Base-by-base conservation (phyloP, 92 coral and sea anemone species). In the Phenganax marumi region DNA sequence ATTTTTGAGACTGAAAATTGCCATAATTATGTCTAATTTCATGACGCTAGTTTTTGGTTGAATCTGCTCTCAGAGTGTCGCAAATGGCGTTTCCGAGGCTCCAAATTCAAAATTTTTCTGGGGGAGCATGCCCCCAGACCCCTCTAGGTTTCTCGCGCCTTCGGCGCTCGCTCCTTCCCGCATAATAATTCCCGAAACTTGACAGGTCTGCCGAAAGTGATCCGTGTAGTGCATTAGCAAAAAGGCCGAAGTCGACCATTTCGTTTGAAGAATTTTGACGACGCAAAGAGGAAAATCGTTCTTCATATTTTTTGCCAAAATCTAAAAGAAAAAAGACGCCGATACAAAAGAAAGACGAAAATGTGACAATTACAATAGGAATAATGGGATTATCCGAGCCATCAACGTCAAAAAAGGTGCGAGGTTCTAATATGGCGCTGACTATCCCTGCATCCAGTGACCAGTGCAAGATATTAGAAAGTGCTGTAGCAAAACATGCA, bases 351-450 rank as follows among this genome's bases (percentile, higher is more conserved):
- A n/a, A 12, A 57, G 19, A 57, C 50, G 50, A 70, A 70, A 70
- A 70, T 16, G 75, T 70, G 8, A 70, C 75, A 18, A 70, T 70
- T 17, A 70, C 8, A 13, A 53, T 70, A 8, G 75, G 53, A 24
- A 70, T 70, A 26, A 70, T 70, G 75, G 52, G 75, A 12, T 24
- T 46, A 53, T 70, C 11, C 51, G 52, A 70, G 5, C 16, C 12
- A 70, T 8, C 75, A 17, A 18, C 50, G n/a, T 81, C 68, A 52
- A 81, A 81, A 65, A 10, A 24, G 19, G 25, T 54, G 10, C 55
- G 85, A 24, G 85, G 85, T 43, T 18, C 14, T 47, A 81, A 25
- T 16, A 33, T 81, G 77, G 65, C 77, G 7, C 19, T 81, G 25
- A 81, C 68, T 51, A 61, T 68, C 51, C 51, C 78, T 3, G 48